These are phyloP conservation scores for Pseudorhombus dupliciocellatus DNA, from an alignment of 2,113 vertebrate genomes.

Conservation along the genomic window DNA sequence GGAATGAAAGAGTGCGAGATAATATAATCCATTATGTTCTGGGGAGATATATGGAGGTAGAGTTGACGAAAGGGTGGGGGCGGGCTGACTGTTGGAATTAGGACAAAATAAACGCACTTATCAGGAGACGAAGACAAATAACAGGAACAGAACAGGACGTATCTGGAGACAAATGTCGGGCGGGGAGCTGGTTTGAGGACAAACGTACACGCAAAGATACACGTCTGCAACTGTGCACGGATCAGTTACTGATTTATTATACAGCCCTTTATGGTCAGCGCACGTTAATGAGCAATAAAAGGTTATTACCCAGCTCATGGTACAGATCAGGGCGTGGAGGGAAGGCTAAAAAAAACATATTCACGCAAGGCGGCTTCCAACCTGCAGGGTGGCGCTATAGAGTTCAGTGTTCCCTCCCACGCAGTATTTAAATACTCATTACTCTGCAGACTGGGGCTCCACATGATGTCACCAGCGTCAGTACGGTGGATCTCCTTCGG, in stretches of 20 bases:
- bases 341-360: no score
- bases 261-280: slow-evolving; percentile 3
- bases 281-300: not conserved
- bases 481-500: not conserved
- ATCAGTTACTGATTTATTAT: not conserved
- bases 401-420: not conserved
- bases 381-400: not conserved
- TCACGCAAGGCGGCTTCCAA: not conserved
- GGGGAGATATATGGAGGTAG: not conserved
- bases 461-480: no score
- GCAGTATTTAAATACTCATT: no score
- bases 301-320: not conserved
- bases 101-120: slow-evolving; percentile 55
- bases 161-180: slow-evolving; percentile 7
- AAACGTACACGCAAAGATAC: slow-evolving; percentile 13
- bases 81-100: slow-evolving; percentile 26
- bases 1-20: slow-evolving; percentile 7
- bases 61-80: slow-evolving; percentile 44
- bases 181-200: not conserved
- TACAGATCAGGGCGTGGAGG: not conserved
- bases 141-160: slow-evolving; percentile 35
- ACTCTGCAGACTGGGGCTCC: not conserved
- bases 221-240: not conserved
- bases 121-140: slow-evolving; percentile 39
- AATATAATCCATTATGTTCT: slow-evolving; percentile 2